Conservation (phyloP, 2,888 invertebrate species). For the Leistus spinibarbis region DNA sequence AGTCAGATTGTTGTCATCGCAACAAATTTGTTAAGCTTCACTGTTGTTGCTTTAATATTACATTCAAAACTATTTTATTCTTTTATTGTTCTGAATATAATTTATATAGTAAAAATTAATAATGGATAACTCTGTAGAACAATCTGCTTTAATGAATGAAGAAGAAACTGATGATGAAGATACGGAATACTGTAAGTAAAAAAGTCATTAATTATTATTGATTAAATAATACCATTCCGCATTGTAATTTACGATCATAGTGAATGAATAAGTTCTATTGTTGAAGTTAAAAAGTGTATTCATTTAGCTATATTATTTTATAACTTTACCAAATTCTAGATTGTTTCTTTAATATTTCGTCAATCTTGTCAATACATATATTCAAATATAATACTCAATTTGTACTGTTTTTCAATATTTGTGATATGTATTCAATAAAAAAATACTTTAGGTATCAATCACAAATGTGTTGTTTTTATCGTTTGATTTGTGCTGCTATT, state of each 20-base stretch:
- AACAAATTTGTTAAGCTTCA: not conserved
- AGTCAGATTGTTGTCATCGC: slow-evolving; percentile 14
- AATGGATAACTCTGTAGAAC: slow-evolving; percentile 7
- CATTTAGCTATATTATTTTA: not conserved
- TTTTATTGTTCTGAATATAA: not conserved
- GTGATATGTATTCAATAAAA: no score
- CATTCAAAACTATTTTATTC: not conserved
- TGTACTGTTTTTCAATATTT: no score
- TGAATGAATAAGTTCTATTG: not conserved
- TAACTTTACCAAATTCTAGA: not conserved
- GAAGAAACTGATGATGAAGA: slow-evolving; percentile 46
- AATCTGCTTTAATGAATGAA: not conserved
- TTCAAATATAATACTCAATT: no score
- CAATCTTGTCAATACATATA: no score
- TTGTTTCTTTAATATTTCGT: no score
- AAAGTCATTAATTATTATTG: slow-evolving; percentile 26
- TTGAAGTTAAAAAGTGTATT: not conserved
- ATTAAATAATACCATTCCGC: slow-evolving; percentile 15
- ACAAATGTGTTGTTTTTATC: no score
- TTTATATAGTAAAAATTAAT: not conserved
- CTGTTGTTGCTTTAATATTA: not conserved
- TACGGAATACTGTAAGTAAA: slow-evolving; percentile 48
- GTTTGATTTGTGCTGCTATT: no score
- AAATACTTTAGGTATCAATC: no score
- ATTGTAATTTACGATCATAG: not conserved